Evolutionary conservation across 1,140 invertebrate species (phyloP).

Genomic region (Eufriesea mexicana): DNA sequence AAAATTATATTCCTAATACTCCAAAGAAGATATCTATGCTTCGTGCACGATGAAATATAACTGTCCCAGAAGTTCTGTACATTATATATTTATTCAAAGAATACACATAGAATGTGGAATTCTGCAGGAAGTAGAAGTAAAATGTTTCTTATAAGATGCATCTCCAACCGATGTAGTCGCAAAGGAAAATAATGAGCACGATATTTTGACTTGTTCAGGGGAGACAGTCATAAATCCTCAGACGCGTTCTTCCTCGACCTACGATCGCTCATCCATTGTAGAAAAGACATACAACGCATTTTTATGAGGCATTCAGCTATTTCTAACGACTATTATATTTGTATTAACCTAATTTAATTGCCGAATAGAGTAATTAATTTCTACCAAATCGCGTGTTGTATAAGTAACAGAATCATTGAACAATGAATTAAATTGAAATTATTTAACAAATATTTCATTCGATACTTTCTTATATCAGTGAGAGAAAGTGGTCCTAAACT

Average conservation of each 20-base stretch:
- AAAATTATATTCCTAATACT: too few relatives aligned
- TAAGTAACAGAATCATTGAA: too few relatives aligned
- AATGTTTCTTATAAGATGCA: conserved; percentile 5
- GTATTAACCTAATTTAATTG: too few relatives aligned
- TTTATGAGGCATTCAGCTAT: neutral
- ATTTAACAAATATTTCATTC: neutral
- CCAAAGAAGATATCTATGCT: too few relatives aligned
- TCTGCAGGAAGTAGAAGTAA: neutral
- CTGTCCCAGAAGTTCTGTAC: too few relatives aligned
- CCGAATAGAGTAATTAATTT: too few relatives aligned
- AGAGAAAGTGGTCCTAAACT: too few relatives aligned
- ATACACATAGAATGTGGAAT: neutral
- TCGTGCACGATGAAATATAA: too few relatives aligned
- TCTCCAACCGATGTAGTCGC: neutral
- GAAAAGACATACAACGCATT: neutral
- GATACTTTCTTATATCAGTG: neutral
- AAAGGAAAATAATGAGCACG: conserved; percentile 15
- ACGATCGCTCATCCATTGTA: neutral
- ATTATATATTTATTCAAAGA: neutral
- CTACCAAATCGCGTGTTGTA: too few relatives aligned
- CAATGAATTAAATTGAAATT: too few relatives aligned
- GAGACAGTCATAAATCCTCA: neutral
- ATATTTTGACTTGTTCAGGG: neutral
- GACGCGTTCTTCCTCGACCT: neutral
- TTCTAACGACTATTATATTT: neutral